Evolutionary conservation across 35 echinoderm and acorn worm species (phyloP).

Genomic region (Anneissia japonica): DNA sequence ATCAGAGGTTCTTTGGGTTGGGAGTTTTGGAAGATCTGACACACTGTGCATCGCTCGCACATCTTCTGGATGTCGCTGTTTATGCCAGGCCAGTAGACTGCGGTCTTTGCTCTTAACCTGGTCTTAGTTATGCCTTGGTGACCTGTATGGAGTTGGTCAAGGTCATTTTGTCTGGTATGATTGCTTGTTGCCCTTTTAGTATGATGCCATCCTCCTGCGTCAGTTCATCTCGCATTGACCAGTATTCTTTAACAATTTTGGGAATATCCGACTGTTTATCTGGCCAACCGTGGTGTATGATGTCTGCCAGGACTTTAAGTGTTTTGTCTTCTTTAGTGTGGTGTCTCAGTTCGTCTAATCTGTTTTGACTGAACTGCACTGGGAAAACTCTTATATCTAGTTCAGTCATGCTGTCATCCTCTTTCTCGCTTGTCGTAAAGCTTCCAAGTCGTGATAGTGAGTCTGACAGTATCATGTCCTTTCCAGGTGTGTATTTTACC

Average conservation of each 20-base stretch:
- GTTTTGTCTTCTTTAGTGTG: background rate
- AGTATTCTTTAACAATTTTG: background rate
- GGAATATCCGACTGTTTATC: background rate
- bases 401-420: too few relatives aligned
- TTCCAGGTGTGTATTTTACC: constrained; percentile 30
- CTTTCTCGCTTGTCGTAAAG: too few relatives aligned
- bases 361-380: background rate
- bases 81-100: too few relatives aligned
- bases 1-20: background rate
- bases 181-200: background rate
- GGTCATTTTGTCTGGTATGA: background rate
- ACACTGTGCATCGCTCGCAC: too few relatives aligned
- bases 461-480: constrained; percentile 22
- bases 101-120: too few relatives aligned
- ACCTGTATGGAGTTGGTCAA: background rate
- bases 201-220: background rate
- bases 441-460: constrained; percentile 35
- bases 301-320: background rate
- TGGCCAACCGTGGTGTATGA: background rate
- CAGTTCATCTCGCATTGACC: background rate
- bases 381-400: background rate
- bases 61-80: too few relatives aligned
- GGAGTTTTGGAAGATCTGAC: too few relatives aligned
- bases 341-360: background rate
- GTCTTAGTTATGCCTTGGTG: background rate